Percentiles rank a stretch among this genome's conserved stretches.
Evolutionary conservation across 1,140 invertebrate species (phyloP).

Genomic region (Aphelinus certus): DNA sequence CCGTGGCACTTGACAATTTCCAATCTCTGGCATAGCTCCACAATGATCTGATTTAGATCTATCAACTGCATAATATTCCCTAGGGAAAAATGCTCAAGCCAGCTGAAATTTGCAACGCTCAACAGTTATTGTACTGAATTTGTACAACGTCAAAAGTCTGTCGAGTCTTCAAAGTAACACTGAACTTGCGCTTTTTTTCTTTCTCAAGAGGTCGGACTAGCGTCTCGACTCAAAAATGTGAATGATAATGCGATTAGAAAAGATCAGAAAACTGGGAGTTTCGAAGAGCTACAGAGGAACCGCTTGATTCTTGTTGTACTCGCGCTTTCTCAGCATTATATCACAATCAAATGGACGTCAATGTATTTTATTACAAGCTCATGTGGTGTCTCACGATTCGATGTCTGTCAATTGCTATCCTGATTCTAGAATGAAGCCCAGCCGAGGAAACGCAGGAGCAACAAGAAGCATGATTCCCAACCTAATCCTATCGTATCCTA

Average conservation of each 20-base stretch:
- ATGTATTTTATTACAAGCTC: neutral
- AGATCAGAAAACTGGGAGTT: constrained; percentile 3
- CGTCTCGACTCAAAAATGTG: too few relatives aligned
- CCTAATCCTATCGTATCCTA: neutral
- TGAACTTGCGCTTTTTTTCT: too few relatives aligned
- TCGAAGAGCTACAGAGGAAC: neutral
- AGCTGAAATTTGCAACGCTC: too few relatives aligned
- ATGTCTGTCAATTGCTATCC: constrained; percentile 6
- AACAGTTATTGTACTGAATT: too few relatives aligned
- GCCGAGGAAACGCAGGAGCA: neutral
- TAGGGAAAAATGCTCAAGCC: too few relatives aligned
- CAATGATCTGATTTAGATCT: too few relatives aligned
- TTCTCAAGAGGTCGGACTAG: too few relatives aligned
- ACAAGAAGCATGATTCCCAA: neutral
- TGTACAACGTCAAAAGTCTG: too few relatives aligned
- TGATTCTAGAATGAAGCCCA: neutral
- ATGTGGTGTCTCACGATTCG: constrained; percentile 9
- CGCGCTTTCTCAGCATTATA: neutral
- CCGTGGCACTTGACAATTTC: neutral
- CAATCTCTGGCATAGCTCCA: neutral
- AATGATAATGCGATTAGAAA: too few relatives aligned
- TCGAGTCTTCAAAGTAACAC: too few relatives aligned
- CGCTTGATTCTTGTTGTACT: neutral
- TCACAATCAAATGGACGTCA: neutral
- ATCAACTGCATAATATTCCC: too few relatives aligned